phyloP scores from a whole-genome alignment of 2,888 invertebrate species.

The Xylophagus ater region DNA sequence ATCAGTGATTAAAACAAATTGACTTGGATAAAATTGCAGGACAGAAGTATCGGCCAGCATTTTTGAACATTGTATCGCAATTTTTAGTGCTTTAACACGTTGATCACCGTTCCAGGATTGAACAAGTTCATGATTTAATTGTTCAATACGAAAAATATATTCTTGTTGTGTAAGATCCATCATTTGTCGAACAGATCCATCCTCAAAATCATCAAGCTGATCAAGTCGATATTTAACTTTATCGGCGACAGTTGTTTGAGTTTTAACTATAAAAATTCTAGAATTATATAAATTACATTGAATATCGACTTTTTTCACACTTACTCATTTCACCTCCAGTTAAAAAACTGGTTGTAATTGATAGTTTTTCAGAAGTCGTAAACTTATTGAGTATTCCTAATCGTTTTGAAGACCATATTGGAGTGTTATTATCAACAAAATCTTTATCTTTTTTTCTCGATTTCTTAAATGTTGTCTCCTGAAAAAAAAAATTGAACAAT shows the following conservation, averaged over 20 bases:
- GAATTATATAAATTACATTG: slow-evolving; percentile 24
- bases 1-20: slow-evolving; percentile 93
- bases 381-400: slow-evolving; percentile 74
- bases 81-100: slow-evolving; percentile 89
- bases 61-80: slow-evolving; percentile 94
- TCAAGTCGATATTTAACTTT: slow-evolving; percentile 84
- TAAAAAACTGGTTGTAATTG: slow-evolving; percentile 79
- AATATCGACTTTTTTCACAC: slow-evolving; percentile 14
- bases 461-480: slow-evolving; percentile 28
- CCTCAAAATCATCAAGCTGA: slow-evolving; percentile 91
- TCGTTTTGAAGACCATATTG: slow-evolving; percentile 68
- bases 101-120: slow-evolving; percentile 92
- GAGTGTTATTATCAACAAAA: slow-evolving; percentile 36
- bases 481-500: slow-evolving; percentile 8
- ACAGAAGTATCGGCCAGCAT: slow-evolving; percentile 79
- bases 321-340: slow-evolving; percentile 70
- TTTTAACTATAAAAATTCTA: slow-evolving; percentile 53
- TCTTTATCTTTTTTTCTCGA: slow-evolving; percentile 25
- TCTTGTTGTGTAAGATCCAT: slow-evolving; percentile 87
- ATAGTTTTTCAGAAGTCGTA: slow-evolving; percentile 87
- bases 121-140: slow-evolving; percentile 82
- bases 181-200: slow-evolving; percentile 74
- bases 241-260: slow-evolving; percentile 69
- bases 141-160: slow-evolving; percentile 77
- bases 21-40: slow-evolving; percentile 93